Percentiles rank a stretch among this genome's conserved stretches.
Evolutionary conservation across 2,797 vertebrate species (phyloP).

Genomic region (Aeoliscus strigatus): DNA sequence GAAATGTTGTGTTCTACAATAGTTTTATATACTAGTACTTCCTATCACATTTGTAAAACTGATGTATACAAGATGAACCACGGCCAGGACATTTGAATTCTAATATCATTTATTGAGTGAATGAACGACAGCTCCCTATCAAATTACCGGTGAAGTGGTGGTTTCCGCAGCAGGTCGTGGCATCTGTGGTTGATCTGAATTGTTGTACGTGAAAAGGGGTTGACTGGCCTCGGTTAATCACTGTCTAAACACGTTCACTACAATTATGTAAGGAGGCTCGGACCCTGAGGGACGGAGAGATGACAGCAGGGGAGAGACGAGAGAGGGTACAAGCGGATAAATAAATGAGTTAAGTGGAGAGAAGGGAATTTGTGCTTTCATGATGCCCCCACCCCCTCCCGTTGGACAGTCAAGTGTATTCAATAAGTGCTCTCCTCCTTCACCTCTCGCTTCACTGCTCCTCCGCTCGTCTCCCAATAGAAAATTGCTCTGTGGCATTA

Average conservation of each 20-base stretch:
- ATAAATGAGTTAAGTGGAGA: slow-evolving; percentile 72
- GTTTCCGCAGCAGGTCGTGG: slow-evolving; percentile 7
- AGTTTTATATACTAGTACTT: too few species aligned
- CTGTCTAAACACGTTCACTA: slow-evolving; percentile 30
- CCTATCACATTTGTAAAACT: too few species aligned
- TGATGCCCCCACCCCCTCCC: slow-evolving; percentile 21
- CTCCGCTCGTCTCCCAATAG: slow-evolving; percentile 56
- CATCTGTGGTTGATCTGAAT: slow-evolving; percentile 24
- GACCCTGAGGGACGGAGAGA: slow-evolving; percentile 29
- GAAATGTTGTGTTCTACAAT: too few species aligned
- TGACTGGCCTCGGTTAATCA: slow-evolving; percentile 23
- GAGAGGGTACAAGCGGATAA: slow-evolving; percentile 58
- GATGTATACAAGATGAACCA: too few species aligned
- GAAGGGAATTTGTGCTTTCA: slow-evolving; percentile 61
- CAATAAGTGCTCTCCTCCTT: slow-evolving; percentile 58
- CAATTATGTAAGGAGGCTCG: slow-evolving; percentile 45
- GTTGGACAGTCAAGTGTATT: slow-evolving; percentile 53
- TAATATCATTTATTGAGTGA: too few species aligned
- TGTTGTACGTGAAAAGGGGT: slow-evolving; percentile 15
- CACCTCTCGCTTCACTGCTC: slow-evolving; percentile 46
- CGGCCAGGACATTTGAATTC: too few species aligned
- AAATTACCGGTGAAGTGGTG: too few species aligned
- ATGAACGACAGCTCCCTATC: too few species aligned
- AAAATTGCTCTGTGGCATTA: slow-evolving; percentile 73
- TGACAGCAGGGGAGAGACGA: slow-evolving; percentile 4